phyloP scores from a whole-genome alignment of 2,888 invertebrate species.

The Tuberolachnus salignus region DNA sequence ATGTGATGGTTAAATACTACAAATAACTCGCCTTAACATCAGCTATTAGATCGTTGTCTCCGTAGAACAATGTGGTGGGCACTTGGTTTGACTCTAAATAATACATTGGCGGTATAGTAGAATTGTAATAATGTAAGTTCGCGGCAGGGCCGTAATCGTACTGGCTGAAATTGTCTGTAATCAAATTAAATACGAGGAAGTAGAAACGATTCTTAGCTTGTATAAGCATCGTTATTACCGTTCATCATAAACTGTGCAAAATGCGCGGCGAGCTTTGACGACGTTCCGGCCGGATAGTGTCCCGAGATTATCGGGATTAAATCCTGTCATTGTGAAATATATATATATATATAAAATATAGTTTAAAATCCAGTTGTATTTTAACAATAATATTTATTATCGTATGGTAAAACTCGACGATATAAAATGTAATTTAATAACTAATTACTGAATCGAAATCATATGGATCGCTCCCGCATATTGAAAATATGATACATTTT shows the following conservation, averaged over 20 bases:
- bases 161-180: constrained; percentile 66
- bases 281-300: constrained; percentile 77
- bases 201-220: no score
- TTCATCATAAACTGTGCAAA: constrained; percentile 71
- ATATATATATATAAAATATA: no score
- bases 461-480: constrained; percentile 44
- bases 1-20: no score
- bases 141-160: constrained; percentile 67
- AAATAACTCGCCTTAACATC: constrained; percentile 65
- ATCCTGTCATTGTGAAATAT: constrained; percentile 60
- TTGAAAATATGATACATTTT: constrained; percentile 37
- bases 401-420: background rate
- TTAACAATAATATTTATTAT: no score
- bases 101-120: constrained; percentile 67
- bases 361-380: no score
- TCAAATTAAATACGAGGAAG: constrained; percentile 59
- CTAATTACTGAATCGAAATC: constrained; percentile 44
- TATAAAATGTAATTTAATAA: no score
- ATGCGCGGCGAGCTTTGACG: constrained; percentile 75
- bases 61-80: constrained; percentile 69
- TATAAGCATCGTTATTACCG: constrained; percentile 55
- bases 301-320: constrained; percentile 72
- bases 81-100: constrained; percentile 68
- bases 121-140: constrained; percentile 65
- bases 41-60: constrained; percentile 70